A percentile compares a stretch with the other conserved stretches of the same genome.
Evolutionary conservation across 2,797 vertebrate species (phyloP).

Genomic region (Rhynchotus rufescens): DNA sequence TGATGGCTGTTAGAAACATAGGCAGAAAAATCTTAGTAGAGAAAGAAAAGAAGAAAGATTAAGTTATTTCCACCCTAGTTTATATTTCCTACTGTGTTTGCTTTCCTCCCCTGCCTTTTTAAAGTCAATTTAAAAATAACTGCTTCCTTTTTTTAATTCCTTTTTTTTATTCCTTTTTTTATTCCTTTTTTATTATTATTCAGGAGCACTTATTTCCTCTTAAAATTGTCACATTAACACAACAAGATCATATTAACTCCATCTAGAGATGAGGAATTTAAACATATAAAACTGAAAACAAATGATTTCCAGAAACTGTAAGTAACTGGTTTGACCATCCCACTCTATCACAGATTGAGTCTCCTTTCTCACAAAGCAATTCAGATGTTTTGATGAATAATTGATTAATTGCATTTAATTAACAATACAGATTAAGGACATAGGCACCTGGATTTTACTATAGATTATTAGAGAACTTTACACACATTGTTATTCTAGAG

Average conservation of each 20-base stretch:
- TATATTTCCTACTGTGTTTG: accelerated
- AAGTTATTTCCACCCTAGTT: background rate
- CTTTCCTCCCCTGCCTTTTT: background rate
- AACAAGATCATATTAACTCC: background rate
- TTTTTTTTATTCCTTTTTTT: background rate
- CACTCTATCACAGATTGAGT: background rate
- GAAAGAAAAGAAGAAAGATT: background rate
- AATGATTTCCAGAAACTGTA: background rate
- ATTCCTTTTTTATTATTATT: background rate
- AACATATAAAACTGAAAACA: background rate
- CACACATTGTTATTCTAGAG: background rate
- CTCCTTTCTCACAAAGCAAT: background rate
- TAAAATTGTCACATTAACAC: background rate
- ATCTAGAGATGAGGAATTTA: background rate
- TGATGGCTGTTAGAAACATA: background rate
- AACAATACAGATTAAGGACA: background rate
- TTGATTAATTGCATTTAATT: constrained; percentile 24
- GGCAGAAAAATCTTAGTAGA: background rate
- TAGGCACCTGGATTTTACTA: background rate
- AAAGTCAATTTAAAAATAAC: background rate
- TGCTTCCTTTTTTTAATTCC: background rate
- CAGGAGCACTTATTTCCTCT: background rate
- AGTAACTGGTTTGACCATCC: accelerated
- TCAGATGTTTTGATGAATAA: background rate
- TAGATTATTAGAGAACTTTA: background rate